phyloP scores from a whole-genome alignment of 2,797 vertebrate genomes.

The Hipposideros larvatus region DNA sequence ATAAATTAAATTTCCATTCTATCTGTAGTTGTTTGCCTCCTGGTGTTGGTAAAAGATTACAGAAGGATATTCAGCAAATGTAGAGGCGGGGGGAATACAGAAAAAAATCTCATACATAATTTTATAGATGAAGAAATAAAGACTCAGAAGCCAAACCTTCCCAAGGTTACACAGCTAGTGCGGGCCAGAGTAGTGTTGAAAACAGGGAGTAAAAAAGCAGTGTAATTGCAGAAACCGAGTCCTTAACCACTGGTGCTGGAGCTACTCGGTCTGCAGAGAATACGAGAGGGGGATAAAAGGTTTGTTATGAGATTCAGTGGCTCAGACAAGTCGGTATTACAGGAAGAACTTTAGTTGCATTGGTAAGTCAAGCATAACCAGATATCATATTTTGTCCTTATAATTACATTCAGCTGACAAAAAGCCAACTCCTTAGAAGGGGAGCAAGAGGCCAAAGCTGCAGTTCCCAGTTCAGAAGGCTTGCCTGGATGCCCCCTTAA shows the following conservation, averaged over 20 bases:
- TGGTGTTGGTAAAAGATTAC: background rate
- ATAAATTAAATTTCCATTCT: background rate
- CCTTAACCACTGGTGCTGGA: background rate
- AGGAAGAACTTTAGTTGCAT: background rate
- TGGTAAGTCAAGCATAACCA: background rate
- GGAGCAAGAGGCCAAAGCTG: background rate
- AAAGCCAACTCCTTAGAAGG: background rate
- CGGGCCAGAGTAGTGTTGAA: background rate
- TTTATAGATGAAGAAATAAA: constrained; percentile 9
- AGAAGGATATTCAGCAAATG: background rate
- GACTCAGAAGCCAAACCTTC: background rate
- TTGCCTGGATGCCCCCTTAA: constrained; percentile 13
- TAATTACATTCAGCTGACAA: background rate
- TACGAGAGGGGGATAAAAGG: background rate
- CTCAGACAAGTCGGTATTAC: background rate
- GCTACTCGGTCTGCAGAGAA: background rate
- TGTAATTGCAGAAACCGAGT: background rate
- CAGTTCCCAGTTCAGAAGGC: background rate
- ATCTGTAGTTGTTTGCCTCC: background rate
- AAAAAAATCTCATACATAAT: background rate
- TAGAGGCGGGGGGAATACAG: background rate
- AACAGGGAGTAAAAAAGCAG: background rate
- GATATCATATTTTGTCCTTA: background rate
- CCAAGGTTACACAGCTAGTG: background rate
- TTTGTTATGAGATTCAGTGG: background rate